Base-by-base conservation (phyloP, 2,888 invertebrate species). In the Choreutis nemorana region DNA sequence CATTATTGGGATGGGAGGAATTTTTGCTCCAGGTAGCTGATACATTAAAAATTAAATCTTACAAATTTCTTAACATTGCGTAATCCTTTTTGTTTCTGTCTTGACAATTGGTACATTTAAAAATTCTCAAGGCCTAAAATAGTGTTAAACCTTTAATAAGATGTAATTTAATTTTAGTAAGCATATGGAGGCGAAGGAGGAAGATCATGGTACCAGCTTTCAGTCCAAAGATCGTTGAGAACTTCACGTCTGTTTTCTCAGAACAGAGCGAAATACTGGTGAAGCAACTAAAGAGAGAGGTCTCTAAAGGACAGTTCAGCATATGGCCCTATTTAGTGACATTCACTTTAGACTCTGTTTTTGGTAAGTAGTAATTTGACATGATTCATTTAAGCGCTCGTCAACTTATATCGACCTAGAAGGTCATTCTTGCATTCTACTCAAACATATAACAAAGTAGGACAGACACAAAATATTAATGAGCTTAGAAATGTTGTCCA, bases 161-260 rank as follows among this genome's bases (percentile, higher is more conserved):
- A n/a, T n/a, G n/a, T n/a, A n/a, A n/a, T n/a, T n/a, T n/a, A n/a
- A n/a, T n/a, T n/a, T n/a, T n/a, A 78, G 77, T 77, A 23, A 21
- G 67, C 1, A 84, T 84, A 43, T 88, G 87, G 87, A 73, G 80
- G 36, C 59, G 60, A 2, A 71, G 87, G 10, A 63, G 87, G 3
- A 86, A 85, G 54, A 58, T 86, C 31, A 52, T 87, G 28, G 78
- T 84, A 14, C 87, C 87, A 14, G 82, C 85, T 0, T 88, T 88
- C 48, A 87, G 85, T 45, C 86, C 86, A 34, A 84, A 81, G 51
- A 83, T 86, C 34, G 62, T 87, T n/a, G 82, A 86, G 34, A 81
- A 71, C 29, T 88, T 86, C 42, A 70, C 86, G 2, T 72, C 80
- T 2, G 73, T 86, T 1, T 87, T 87, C 54, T 73, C 83, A 16